Evolutionary conservation across 1,140 invertebrate species (phyloP).

Genomic region (honey bee (Apis mellifera)): DNA sequence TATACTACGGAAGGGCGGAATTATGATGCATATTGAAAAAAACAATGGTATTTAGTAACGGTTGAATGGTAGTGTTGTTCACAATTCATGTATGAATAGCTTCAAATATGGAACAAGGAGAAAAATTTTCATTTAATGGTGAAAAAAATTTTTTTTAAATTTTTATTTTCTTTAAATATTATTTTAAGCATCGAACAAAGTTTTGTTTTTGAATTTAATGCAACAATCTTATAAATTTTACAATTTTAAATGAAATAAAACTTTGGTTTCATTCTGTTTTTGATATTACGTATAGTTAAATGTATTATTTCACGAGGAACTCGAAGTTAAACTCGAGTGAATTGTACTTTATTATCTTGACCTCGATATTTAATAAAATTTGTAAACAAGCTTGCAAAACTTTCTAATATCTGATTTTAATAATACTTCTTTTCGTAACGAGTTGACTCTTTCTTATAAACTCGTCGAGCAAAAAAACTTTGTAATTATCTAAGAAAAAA

Average conservation of each 20-base stretch:
- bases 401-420: not conserved
- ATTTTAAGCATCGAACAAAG: not conserved
- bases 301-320: not conserved
- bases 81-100: too few species aligned
- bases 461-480: not conserved
- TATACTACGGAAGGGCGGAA: not conserved
- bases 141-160: too few species aligned
- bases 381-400: not conserved
- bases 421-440: not conserved
- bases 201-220: not conserved
- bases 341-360: not conserved
- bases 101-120: too few species aligned
- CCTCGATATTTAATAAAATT: not conserved
- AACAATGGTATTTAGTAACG: not conserved
- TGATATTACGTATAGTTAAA: not conserved
- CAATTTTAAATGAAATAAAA: not conserved
- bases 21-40: not conserved
- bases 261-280: not conserved
- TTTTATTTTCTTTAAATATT: not conserved
- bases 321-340: not conserved
- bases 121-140: not conserved
- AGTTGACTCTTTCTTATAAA: not conserved
- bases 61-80: not conserved
- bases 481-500: not conserved
- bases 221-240: not conserved